Conservation (phyloP, 2,797 vertebrate genomes). For the Mustela erminea region DNA sequence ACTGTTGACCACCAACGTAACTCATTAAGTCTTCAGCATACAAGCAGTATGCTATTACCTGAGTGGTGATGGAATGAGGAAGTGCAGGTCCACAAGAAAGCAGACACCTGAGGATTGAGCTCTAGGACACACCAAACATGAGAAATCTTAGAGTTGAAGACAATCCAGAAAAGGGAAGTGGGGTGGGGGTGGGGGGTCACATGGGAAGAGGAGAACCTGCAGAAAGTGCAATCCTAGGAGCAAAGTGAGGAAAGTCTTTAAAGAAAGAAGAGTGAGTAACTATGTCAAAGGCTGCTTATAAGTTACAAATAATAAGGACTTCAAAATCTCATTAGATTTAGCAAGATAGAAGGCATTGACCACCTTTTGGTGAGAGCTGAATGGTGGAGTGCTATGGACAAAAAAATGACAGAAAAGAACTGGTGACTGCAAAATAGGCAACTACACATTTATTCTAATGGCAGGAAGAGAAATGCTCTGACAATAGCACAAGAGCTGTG, state of each 20-base stretch:
- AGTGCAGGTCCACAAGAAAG: not conserved
- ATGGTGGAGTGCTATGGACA: not conserved
- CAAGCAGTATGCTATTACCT: not conserved
- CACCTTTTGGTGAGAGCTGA: not conserved
- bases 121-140: not conserved
- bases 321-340: not conserved
- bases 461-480: not conserved
- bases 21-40: not conserved
- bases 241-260: not conserved
- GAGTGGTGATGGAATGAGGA: not conserved
- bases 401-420: not conserved
- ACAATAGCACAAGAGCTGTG: not conserved
- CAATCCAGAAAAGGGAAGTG: not conserved
- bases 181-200: not conserved
- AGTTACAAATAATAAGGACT: not conserved
- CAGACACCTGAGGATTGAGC: not conserved
- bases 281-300: not conserved
- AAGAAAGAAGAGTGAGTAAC: not conserved
- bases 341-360: not conserved
- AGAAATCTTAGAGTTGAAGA: not conserved
- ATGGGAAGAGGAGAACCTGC: not conserved
- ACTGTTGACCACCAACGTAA: not conserved
- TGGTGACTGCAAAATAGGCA: not conserved
- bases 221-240: not conserved
- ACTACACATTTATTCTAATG: not conserved